These are phyloP conservation scores for Phrynocephalus versicolor DNA, from an alignment of 2,113 vertebrate genomes.

Conservation along the genomic window DNA sequence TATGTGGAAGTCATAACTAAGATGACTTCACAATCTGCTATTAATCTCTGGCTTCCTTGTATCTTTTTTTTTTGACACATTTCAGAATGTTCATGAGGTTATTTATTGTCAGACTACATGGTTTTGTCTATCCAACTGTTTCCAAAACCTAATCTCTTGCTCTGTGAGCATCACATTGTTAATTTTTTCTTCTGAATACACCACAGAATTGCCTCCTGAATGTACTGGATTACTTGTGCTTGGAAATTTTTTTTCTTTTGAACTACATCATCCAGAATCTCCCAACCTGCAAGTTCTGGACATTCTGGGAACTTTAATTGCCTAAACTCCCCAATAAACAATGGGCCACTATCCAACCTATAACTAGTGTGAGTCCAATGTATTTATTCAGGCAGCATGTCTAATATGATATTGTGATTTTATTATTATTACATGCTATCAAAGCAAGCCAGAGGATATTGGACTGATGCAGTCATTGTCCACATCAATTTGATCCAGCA, in stretches of 20 bases:
- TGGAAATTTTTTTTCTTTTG: neutral
- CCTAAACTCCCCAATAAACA: neutral
- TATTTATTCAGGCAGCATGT: neutral
- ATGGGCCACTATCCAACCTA: rapidly evolving
- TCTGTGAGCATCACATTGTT: no score
- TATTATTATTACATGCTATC: neutral
- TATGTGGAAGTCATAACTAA: neutral
- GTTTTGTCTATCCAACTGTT: no score
- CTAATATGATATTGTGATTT: neutral
- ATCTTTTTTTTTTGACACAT: neutral
- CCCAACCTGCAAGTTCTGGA: no score
- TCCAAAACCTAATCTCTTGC: no score
- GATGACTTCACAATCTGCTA: neutral
- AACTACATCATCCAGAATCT: neutral
- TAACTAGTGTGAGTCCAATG: neutral
- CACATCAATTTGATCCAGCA: neutral
- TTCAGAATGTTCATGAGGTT: no score
- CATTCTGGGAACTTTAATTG: no score
- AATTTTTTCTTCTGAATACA: no score
- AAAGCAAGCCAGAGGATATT: neutral
- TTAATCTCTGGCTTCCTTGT: neutral
- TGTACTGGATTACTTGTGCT: neutral
- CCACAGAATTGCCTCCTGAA: no score
- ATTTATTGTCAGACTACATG: no score
- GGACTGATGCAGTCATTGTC: neutral